Percentiles rank a stretch among this genome's conserved stretches.
These are phyloP conservation scores for Zaprionus ghesquierei DNA, from an alignment of 1,140 invertebrate species.

Conservation along the genomic window DNA sequence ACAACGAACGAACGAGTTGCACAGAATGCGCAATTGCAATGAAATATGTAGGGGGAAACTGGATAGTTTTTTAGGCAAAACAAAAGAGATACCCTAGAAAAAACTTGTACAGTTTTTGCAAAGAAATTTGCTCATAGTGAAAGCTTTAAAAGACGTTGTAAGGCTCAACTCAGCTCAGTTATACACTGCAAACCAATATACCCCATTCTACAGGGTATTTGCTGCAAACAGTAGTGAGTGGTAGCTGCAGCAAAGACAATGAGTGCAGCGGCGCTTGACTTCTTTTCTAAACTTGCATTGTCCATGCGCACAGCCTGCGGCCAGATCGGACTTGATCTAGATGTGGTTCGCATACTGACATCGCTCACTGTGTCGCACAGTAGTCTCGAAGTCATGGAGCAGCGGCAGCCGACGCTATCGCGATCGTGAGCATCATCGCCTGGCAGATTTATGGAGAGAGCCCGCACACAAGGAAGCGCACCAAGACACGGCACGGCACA, in stretches of 20 bases:
- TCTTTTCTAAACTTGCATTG: slow-evolving; percentile 49
- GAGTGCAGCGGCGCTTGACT: slow-evolving; percentile 63
- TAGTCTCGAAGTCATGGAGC: slow-evolving; percentile 32
- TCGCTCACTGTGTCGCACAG: slow-evolving; percentile 25
- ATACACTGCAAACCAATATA: background rate
- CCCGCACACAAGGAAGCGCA: background rate
- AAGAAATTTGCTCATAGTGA: too few species aligned
- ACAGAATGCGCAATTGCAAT: slow-evolving; percentile 9
- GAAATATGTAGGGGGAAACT: slow-evolving; percentile 1
- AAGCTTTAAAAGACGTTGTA: too few species aligned
- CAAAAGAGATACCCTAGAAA: slow-evolving; percentile 4
- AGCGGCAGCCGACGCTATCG: slow-evolving; percentile 25
- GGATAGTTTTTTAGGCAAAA: background rate
- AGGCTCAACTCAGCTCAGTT: background rate
- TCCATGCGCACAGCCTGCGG: slow-evolving; percentile 47
- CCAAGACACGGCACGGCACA: too few species aligned
- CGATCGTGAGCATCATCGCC: slow-evolving; percentile 36
- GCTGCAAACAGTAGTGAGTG: slow-evolving; percentile 19
- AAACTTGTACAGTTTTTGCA: background rate
- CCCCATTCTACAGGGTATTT: background rate
- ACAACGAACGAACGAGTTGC: slow-evolving; percentile 55
- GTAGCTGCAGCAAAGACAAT: slow-evolving; percentile 29
- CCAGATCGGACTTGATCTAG: slow-evolving; percentile 52
- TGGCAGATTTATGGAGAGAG: slow-evolving; percentile 33
- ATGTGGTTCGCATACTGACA: slow-evolving; percentile 17